Base-by-base conservation (phyloP, 2,113 vertebrate genomes). In the Sceloporus undulatus region DNA sequence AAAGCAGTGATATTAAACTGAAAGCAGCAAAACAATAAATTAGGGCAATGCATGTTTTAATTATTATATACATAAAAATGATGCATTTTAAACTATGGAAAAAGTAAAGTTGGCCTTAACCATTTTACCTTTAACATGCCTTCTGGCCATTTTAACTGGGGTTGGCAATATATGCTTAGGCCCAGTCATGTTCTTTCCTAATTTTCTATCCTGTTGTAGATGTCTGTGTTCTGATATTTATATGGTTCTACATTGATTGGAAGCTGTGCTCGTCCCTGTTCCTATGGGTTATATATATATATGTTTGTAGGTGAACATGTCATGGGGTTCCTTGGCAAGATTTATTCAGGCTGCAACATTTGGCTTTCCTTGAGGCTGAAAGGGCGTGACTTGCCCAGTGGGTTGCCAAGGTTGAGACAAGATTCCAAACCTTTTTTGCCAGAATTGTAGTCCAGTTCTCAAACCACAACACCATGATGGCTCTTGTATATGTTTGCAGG, bases 41-140 rank as follows among this genome's bases (percentile, higher is more conserved):
- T 81, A 81, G 79, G 27, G 1, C 2, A 4, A 88, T 23, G 23
- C 21, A 79, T 65, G 18, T 21, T 9, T 25, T 7, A 74, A 65
- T 84, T 27, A n/a, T 87, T 79, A 42, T 76, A 7, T 18, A 4
- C 29, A 38, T 54, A 48, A 71, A 0, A 75, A n/a, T 52, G 85
- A 18, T 83, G 11, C 70, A 25, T 80, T 86, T 89, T 87, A 74
- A 80, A n/a, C 6, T 23, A 11, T 65, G 85, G n/a, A 71, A 87
- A 87, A 90, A 83, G 56, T 65, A 14, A 27, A 81, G 54, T 19
- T 81, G 79, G 18, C n/a, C n/a, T 34, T 80, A 80, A 62, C 59
- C 59, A 62, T 16, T 62, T 62, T 62, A 16, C 13, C 16, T 62
- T 62, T 62, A 62, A 14, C 59, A 16, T 2, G 59, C 13, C 59